Base-by-base conservation (phyloP, 2,113 vertebrate genomes). In the Sclerurus mexicanus region DNA sequence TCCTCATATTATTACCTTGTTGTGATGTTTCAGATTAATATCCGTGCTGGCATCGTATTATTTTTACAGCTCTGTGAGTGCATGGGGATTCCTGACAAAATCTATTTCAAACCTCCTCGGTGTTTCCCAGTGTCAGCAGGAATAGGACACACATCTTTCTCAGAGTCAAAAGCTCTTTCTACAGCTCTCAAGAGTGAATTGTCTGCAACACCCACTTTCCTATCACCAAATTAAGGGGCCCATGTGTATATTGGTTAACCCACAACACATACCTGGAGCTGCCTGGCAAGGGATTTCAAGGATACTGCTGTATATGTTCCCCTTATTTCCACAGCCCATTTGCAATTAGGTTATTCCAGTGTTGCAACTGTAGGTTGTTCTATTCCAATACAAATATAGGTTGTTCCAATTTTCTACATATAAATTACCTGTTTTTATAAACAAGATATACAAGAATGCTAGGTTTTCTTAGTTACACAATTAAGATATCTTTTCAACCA, bases 81-180 rank as follows among this genome's bases (percentile, higher is more conserved):
- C 56, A 85, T 4, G 1, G 47, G 68, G n/a, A 73, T 71, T 93
- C 72, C 85, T 88, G 79, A 80, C n/a, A 72, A 52, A 42, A 67
- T 91, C 33, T 93, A 27, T 93, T 82, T 93, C 56, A 33, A 33
- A 47, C 10, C 10, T 80, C 42, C 44, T 63, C 0, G 0, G 31
- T 16, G 30, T 73, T 91, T 83, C 42, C 60, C 30, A 30, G 18
- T n/a, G n/a, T 59, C 63, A 95, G 71, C 58, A 67, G 33, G 23
- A 95, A 62, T 7, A 81, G 39, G 59, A 44, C 28, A 52, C 6
- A 35, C 12, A 31, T 40, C 55, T 72, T 73, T 60, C 52, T 63
- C 27, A 50, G n/a, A 91, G 59, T 20, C 30, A 88, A 91, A 95
- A 84, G 50, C 68, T 93, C 67, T 50, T 96, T 68, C 85, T 93